Base-by-base conservation (phyloP, 2,797 vertebrate species). In the Champsocephalus esox region DNA sequence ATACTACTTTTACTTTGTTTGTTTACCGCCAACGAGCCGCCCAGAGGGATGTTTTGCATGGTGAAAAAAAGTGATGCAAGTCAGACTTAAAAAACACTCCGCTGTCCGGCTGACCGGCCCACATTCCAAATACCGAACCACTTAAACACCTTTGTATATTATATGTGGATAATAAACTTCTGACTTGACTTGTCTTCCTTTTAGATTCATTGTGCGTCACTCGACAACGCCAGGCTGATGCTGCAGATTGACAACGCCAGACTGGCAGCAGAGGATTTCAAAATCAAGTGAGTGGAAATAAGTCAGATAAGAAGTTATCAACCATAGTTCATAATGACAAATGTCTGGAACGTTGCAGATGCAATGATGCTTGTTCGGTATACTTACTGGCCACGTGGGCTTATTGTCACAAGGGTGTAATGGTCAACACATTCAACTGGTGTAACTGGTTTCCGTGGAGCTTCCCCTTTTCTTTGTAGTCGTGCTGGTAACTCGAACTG, bases 201-300 rank as follows among this genome's bases (percentile, higher is more conserved):
- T 51, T 51, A 96, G 95, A 95, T 96, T 10, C 0, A 0, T 1
- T 0, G 0, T 4, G 94, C 94, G 51, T 72, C 68, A 4, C 43
- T 59, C 66, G 86, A 90, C 70, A 95, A 95, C 3, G 89, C 91
- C 73, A 87, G 77, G 50, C 76, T 93, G 74, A 72, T 94, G 72
- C 85, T 96, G 70, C 91, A 94, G 78, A 94, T 96, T 0, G 95
- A 96, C 72, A 96, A 95, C 0, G 91, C 91, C 78, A 92, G 89
- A 24, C 90, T 95, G 72, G 94, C 95, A 7, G 87, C 85, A 2
- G 95, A 96, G 8, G 95, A 96, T 86, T 95, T 95, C 92, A 92
- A 56, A 83, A 16, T 93, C 71, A 95, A 95, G 94, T 96, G 52
- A 93, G 94, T 90, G 54, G 3, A 55, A 65, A 9, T 3, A n/a